phyloP scores from a whole-genome alignment of 2,888 invertebrate genomes.

The Volucella bombylans region DNA sequence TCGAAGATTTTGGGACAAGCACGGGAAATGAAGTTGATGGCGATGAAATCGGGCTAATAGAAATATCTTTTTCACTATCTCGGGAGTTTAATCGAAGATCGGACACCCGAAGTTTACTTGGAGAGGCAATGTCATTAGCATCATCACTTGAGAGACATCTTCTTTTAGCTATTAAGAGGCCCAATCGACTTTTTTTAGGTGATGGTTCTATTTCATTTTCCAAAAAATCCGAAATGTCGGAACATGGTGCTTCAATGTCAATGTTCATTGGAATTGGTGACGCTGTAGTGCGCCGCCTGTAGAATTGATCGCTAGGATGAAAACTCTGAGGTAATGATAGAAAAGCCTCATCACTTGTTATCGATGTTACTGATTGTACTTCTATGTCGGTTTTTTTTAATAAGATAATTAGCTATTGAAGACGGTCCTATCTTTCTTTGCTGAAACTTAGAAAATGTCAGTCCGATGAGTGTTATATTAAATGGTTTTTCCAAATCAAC shows the following conservation, averaged over 20 bases:
- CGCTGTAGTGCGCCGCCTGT: conserved; percentile 80
- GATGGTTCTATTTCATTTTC: conserved; percentile 89
- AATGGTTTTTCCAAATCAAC: conserved; percentile 89
- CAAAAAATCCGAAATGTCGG: conserved; percentile 84
- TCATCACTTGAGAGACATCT: conserved; percentile 80
- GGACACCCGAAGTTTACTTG: conserved; percentile 87
- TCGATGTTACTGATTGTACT: conserved; percentile 89
- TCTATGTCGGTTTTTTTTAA: conserved; percentile 88
- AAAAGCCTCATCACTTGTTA: conserved; percentile 82
- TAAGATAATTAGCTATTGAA: conserved; percentile 89
- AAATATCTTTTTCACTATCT: conserved; percentile 84
- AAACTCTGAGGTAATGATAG: conserved; percentile 81
- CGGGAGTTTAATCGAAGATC: conserved; percentile 87
- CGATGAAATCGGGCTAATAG: conserved; percentile 76
- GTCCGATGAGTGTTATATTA: conserved; percentile 90
- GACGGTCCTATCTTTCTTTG: conserved; percentile 87
- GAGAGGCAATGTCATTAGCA: conserved; percentile 85
- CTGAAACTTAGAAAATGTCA: conserved; percentile 91
- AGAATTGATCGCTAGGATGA: conserved; percentile 81
- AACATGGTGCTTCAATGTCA: conserved; percentile 81
- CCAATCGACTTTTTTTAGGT: conserved; percentile 86
- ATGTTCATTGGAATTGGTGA: conserved; percentile 81
- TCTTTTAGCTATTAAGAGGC: conserved; percentile 83
- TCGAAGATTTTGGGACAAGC: conserved; percentile 77
- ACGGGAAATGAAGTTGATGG: conserved; percentile 78